Base-by-base conservation (phyloP, 2,113 vertebrate genomes). In the Speoplatyrhinus poulsoni region DNA sequence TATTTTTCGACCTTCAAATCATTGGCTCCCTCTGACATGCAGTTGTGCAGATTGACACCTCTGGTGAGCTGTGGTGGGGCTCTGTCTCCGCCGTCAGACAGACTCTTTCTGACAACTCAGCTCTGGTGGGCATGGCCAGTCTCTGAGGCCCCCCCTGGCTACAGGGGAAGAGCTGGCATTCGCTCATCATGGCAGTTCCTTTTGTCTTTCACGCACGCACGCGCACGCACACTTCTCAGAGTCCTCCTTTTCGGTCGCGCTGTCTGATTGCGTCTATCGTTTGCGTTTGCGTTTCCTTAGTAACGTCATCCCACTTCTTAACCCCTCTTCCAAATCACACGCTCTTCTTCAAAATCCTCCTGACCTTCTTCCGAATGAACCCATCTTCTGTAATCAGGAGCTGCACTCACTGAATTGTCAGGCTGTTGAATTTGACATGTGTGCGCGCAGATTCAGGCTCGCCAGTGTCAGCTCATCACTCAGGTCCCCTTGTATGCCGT, bases 311-410 rank as follows among this genome's bases (percentile, higher is more conserved):
- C 36, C 36, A 5, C 36, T 8, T 8, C 36, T 5, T 8, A 8
- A 5, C 36, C 65, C 77, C 86, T 26, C 26, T 26, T 26, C 26
- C 26, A 26, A 66, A 84, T 84, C 82, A 87, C 81, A 79, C 81
- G 83, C 79, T 81, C 50, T 67, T 80, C 67, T 79, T 65, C 71
- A 69, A 83, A 83, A 86, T 88, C 81, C 79, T 81, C 63, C 78
- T 83, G 87, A 87, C 85, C 87, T 88, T 88, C 84, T 75, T 26
- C 83, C 72, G 81, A 85, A 87, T 86, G 84, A 89, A 87, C 84
- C 84, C 76, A 89, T 87, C 87, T 79, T 82, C 74, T 83, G 64
- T 81, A 86, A 90, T 89, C 87, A 90, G 74, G 77, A 76, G 72
- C 72, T 56, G 79, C 81, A 26, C 82, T 80, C 58, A 50, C 82